Evolutionary conservation across 2,888 invertebrate species (phyloP), one percentile per base, ranked within the genome.

Genomic region (Aleiodes alternator): DNA sequence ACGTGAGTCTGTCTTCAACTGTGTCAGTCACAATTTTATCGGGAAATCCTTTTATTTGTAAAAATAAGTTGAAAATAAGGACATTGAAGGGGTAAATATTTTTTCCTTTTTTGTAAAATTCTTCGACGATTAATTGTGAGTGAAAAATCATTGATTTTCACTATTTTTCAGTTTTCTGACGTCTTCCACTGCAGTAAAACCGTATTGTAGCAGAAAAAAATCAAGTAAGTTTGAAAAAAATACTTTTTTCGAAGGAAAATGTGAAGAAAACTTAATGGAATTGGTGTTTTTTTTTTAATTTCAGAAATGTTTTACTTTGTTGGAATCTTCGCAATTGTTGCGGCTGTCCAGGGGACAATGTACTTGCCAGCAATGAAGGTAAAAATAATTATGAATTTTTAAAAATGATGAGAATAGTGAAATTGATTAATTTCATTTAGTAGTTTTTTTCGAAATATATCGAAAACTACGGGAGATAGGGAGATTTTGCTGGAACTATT

Each of bases 351-450:
- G 43, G 86, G 83, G n/a, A 80, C 82, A 4, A 79, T 84, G 70
- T 85, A 85, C 51, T 73, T 84, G 56, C 82, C 87, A 23, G 79
- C 80, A 2, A 77, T 84, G 4, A 84, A 86, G 86, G 87, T 87
- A 84, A 73, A 43, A 8, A 64, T 11, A 43, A 43, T 9, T 0
- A 23, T 11, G 4, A 11, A 43, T 43, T 50, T 14, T 4, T 12
- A 9, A 1, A 61, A 70, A 11, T 23, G 5, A 38, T 50, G 5
- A 59, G 8, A 23, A 11, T 59, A 48, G 11, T 11, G n/a, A 55
- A 55, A 55, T 14, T 29, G 23, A 59, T 59, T 1, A 48, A 64
- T 64, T 34, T 34, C 34, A 4, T 34, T 11, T 6, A 57, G 9
- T 12, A 9, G 38, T 57, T 57, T 14, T 57, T 57, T 23, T 1